Base-by-base conservation (phyloP, 2,888 invertebrate species). In the Hirtodrosophila cameraria region DNA sequence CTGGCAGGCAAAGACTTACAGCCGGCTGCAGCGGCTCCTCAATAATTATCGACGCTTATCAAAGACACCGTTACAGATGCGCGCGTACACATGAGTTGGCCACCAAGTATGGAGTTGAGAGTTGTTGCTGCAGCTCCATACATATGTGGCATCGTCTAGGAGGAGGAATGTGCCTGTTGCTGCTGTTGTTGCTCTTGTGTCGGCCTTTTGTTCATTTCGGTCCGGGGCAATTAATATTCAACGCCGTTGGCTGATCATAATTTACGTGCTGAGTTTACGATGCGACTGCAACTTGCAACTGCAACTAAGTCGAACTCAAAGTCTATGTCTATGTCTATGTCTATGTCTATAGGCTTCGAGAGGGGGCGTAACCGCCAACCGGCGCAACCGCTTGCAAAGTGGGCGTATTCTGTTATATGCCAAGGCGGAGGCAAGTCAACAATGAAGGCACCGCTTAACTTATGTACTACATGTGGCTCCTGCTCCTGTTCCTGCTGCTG, bases 161-260 rank as follows among this genome's bases (percentile, higher is more conserved):
- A 77, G 78, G 45, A 75, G 75, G 81, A 73, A 80, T 83, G 83
- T 55, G 50, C 61, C 31, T 46, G 52, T 18, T 46, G 54, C 31
- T 42, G 63, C 18, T 31, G 62, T 35, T 61, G 54, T 33, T 57
- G 57, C 46, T 45, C 55, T 59, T 58, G 71, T 58, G 58, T 53
- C 66, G 54, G 80, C 84, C 73, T 80, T n/a, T 80, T 80, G 80
- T 80, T 80, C 80, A 83, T 83, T 80, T 86, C 68, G 80, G 55
- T 80, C 72, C 86, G 77, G 82, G 87, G 90, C 90, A 90, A 90
- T 90, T 90, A 90, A 90, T 90, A 90, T 90, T 89, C 90, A 89
- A 88, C 87, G 89, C 90, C 90, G 88, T 90, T 89, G 88, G 90
- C 87, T 89, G 85, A 88, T 88, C 90, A 90, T 90, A 90, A 90